Evolutionary conservation across 2,797 vertebrate species (phyloP).

Genomic region (Notoglanidium macrostoma): DNA sequence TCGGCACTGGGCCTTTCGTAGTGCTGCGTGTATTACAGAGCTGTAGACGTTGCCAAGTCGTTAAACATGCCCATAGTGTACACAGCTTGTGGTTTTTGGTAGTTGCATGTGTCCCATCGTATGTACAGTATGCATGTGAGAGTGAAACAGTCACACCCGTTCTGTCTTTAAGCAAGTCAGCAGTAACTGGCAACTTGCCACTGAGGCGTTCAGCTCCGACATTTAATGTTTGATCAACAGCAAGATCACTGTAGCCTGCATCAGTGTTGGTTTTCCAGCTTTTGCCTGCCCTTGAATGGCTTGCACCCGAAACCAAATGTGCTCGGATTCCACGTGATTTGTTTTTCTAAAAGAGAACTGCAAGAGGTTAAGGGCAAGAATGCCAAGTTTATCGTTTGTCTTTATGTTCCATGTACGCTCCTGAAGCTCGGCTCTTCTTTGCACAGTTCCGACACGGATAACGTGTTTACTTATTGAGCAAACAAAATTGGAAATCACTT

Average conservation of each 20-base stretch:
- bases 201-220: background rate
- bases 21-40: background rate
- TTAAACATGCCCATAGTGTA: background rate
- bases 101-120: no score
- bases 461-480: no score
- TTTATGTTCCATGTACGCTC: background rate
- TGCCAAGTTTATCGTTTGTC: background rate
- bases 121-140: background rate
- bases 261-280: background rate
- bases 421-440: background rate
- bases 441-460: background rate
- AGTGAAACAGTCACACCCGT: background rate
- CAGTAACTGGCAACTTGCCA: background rate
- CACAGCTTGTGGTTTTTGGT: background rate
- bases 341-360: background rate
- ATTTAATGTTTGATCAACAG: background rate
- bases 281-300: background rate
- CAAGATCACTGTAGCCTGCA: background rate
- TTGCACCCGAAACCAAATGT: background rate
- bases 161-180: background rate
- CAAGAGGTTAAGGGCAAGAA: background rate
- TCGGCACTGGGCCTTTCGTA: background rate
- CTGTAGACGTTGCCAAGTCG: background rate
- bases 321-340: background rate
- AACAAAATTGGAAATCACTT: background rate